phyloP scores from a whole-genome alignment of 1,140 invertebrate species.

The Ruditapes philippinarum region DNA sequence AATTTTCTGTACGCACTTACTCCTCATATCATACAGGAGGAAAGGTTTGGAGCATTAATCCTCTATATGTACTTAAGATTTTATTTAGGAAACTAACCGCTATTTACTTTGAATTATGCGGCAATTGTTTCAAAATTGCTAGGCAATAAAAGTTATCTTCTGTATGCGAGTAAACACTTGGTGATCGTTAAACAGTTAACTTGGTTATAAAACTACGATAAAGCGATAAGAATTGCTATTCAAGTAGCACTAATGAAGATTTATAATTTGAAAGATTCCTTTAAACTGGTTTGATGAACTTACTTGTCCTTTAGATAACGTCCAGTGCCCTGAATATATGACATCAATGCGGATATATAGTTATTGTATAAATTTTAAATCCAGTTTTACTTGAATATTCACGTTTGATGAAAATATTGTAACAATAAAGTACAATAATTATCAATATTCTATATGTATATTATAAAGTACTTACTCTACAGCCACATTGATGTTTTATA shows the following conservation, averaged over 20 bases:
- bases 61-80: background rate
- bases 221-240: background rate
- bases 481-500: too few species aligned
- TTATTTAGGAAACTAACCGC: background rate
- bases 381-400: too few species aligned
- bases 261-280: background rate
- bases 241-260: background rate
- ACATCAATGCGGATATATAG: too few species aligned
- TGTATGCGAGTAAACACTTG: background rate
- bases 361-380: too few species aligned
- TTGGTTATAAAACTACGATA: background rate
- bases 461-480: too few species aligned
- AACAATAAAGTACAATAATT: too few species aligned
- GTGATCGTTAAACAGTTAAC: background rate
- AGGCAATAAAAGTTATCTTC: background rate
- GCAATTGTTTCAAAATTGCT: background rate
- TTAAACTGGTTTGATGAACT: background rate
- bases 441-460: too few species aligned
- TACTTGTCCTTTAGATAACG: background rate
- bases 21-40: background rate
- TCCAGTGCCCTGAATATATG: too few species aligned
- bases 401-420: too few species aligned
- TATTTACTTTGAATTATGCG: background rate
- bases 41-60: background rate
- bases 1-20: background rate